A percentile compares a stretch with the other conserved stretches of the same genome.
Evolutionary conservation across 2,113 vertebrate species (phyloP).

Genomic region (Tachysurus vachellii): DNA sequence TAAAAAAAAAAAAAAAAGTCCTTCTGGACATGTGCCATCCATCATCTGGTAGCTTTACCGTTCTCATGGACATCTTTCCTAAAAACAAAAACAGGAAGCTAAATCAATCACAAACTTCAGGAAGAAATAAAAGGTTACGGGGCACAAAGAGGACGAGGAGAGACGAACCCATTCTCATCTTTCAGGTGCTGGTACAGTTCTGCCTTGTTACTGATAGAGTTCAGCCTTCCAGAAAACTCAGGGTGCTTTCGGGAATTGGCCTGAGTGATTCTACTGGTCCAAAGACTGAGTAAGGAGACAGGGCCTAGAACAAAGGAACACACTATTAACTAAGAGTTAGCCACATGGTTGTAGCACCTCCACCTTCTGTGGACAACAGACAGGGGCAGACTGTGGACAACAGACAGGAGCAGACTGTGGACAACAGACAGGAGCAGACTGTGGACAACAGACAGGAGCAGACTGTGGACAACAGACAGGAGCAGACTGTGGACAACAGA

Average conservation of each 20-base stretch:
- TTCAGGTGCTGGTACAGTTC: conserved; percentile 97
- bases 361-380: neutral
- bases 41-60: conserved; percentile 91
- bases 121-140: no score
- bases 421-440: no score
- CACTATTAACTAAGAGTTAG: neutral
- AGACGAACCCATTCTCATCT: conserved; percentile 91
- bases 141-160: neutral
- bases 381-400: neutral
- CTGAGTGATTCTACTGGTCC: conserved; percentile 94
- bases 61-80: conserved; percentile 94
- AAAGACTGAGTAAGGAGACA: conserved; percentile 88
- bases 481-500: no score
- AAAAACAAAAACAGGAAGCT: neutral
- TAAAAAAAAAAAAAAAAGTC: neutral
- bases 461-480: no score
- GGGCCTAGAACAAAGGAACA: conserved; percentile 75
- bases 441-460: no score
- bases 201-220: conserved; percentile 91
- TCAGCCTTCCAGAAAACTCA: conserved; percentile 90
- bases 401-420: no score
- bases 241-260: conserved; percentile 97
- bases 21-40: conserved; percentile 14
- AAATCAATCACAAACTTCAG: no score
- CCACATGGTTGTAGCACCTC: neutral